Percentiles rank a stretch among this genome's conserved stretches.
phyloP scores from a whole-genome alignment of 2,797 vertebrate genomes.

The Rousettus madagascariensis region DNA sequence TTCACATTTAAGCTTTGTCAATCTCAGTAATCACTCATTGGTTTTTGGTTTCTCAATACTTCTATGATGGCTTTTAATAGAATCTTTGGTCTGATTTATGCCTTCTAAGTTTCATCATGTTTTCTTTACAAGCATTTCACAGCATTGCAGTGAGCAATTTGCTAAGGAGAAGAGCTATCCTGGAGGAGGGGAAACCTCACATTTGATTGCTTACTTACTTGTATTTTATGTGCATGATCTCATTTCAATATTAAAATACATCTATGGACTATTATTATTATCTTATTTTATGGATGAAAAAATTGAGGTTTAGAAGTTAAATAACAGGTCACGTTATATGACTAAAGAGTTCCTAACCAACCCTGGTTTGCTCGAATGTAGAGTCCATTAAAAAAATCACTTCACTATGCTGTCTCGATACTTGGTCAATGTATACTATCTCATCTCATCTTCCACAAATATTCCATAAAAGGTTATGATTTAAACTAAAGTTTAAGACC shows the following conservation, averaged over 20 bases:
- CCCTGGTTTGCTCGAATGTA: background rate
- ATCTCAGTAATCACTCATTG: background rate
- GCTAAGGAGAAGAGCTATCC: background rate
- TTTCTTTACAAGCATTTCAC: background rate
- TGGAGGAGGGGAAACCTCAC: background rate
- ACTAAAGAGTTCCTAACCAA: background rate
- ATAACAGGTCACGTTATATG: background rate
- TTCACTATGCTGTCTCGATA: background rate
- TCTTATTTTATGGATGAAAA: background rate
- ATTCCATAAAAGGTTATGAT: background rate
- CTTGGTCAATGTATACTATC: background rate
- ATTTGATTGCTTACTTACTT: background rate
- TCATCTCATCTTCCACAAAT: background rate
- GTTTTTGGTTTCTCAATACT: background rate
- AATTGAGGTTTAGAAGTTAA: background rate
- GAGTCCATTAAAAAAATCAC: background rate
- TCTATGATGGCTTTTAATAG: background rate
- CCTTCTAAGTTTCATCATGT: background rate
- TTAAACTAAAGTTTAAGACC: background rate
- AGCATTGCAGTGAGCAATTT: background rate
- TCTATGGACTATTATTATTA: background rate
- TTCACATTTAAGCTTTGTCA: background rate
- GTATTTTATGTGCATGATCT: background rate
- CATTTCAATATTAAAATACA: conserved; percentile 13
- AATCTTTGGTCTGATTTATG: background rate